phyloP scores from a whole-genome alignment of 1,140 invertebrate species.

The Papilio polytes region DNA sequence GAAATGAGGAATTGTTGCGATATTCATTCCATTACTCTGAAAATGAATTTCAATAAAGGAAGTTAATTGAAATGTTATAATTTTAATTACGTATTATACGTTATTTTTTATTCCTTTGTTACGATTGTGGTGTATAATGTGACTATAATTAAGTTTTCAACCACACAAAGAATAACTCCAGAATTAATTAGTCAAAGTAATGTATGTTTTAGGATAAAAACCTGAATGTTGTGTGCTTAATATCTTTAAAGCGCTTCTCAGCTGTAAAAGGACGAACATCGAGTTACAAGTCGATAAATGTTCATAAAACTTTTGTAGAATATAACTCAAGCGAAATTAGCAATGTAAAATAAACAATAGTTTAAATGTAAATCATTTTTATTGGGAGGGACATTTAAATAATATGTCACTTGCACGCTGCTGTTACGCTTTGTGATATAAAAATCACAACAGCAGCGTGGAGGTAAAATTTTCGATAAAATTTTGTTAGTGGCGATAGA shows the following conservation, averaged over 20 bases:
- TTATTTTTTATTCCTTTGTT: neutral
- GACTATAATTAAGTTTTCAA: neutral
- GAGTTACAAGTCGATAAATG: no score
- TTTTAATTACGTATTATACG: neutral
- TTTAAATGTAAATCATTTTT: conserved; percentile 6
- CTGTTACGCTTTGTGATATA: neutral
- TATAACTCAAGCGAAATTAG: no score
- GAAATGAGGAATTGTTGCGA: conserved; percentile 10
- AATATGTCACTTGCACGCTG: conserved; percentile 22
- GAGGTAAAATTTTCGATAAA: neutral
- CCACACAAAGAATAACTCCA: neutral
- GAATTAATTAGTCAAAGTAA: no score
- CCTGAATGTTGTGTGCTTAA: no score
- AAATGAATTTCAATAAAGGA: neutral
- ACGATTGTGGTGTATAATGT: neutral
- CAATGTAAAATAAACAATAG: neutral
- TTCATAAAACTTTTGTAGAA: no score
- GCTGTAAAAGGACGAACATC: no score
- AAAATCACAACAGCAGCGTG: neutral
- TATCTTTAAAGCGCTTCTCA: no score
- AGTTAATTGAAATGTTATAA: neutral
- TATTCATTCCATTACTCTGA: conserved; percentile 14
- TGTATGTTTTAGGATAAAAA: no score
- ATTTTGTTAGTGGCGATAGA: conserved; percentile 35
- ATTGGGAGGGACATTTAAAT: conserved; percentile 18